phyloP scores from a whole-genome alignment of 30 jellyfish, hydroid and myxozoan genomes.

The Thelohanellus kitauei region DNA sequence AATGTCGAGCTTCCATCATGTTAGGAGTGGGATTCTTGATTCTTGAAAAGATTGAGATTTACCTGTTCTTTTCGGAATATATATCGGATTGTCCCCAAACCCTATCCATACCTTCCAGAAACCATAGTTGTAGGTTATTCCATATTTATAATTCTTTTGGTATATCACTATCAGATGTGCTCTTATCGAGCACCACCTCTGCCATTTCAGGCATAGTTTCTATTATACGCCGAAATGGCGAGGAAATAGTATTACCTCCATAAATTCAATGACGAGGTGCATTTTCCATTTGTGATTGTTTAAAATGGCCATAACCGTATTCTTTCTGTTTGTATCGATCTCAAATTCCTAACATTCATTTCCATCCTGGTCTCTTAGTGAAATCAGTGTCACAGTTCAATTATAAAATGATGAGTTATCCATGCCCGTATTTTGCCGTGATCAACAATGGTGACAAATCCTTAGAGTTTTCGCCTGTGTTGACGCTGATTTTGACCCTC shows the following conservation, averaged over 20 bases:
- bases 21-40: background rate
- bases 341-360: slow-evolving; percentile 58
- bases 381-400: slow-evolving; percentile 42
- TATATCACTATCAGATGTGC: slow-evolving; percentile 41
- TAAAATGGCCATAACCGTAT: background rate
- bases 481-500: background rate
- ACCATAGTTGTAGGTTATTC: slow-evolving; percentile 46
- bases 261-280: background rate
- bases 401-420: slow-evolving; percentile 34
- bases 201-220: slow-evolving; percentile 33
- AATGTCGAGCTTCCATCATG: background rate
- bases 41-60: background rate
- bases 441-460: slow-evolving; percentile 75
- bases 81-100: slow-evolving; percentile 45
- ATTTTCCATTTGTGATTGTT: background rate
- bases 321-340: slow-evolving; percentile 59
- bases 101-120: slow-evolving; percentile 42
- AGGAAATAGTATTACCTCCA: background rate
- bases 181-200: slow-evolving; percentile 41
- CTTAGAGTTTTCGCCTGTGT: background rate
- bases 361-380: slow-evolving; percentile 51
- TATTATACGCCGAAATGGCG: background rate
- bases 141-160: slow-evolving; percentile 54
- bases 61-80: background rate
- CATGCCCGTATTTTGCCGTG: slow-evolving; percentile 80